phyloP scores from a whole-genome alignment of 2,888 invertebrate species.

The Pinctada fucata region DNA sequence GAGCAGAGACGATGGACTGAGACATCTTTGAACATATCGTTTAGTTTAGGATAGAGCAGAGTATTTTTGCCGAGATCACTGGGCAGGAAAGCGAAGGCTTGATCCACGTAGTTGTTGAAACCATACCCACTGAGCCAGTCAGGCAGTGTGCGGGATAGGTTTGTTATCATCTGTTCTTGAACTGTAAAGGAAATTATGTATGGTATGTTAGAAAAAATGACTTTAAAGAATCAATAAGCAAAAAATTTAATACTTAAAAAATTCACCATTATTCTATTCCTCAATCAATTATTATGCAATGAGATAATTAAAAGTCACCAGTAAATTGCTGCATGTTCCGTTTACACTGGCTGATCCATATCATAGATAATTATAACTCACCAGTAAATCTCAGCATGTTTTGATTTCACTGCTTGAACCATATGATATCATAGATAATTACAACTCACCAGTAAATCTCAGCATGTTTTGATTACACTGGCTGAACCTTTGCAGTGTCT shows the following conservation, averaged over 20 bases:
- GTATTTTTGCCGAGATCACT: constrained; percentile 46
- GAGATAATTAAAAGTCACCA: constrained; percentile 3
- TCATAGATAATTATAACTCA: too few species aligned
- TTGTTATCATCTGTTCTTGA: constrained; percentile 58
- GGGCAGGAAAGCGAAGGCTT: constrained; percentile 60
- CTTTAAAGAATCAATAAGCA: too few species aligned
- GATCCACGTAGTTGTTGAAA: constrained; percentile 36
- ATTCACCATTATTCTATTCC: neutral
- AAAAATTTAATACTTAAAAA: too few species aligned
- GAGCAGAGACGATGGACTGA: constrained; percentile 65
- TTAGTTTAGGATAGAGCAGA: constrained; percentile 54
- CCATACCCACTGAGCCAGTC: constrained; percentile 52
- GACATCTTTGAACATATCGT: constrained; percentile 57
- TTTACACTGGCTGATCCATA: constrained; percentile 51
- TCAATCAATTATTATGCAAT: neutral
- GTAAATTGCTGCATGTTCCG: constrained; percentile 46
- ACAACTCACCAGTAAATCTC: constrained; percentile 56
- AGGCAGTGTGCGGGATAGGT: constrained; percentile 42
- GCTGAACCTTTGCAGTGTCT: constrained; percentile 55
- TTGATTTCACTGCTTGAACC: constrained; percentile 55
- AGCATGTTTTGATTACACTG: constrained; percentile 59
- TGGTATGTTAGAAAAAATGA: too few species aligned
- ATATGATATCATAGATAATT: too few species aligned
- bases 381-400: constrained; percentile 40
- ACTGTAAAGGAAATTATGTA: constrained; percentile 42